Evolutionary conservation across 2,797 vertebrate genomes (phyloP).

Genomic region (Scolopax rusticola): DNA sequence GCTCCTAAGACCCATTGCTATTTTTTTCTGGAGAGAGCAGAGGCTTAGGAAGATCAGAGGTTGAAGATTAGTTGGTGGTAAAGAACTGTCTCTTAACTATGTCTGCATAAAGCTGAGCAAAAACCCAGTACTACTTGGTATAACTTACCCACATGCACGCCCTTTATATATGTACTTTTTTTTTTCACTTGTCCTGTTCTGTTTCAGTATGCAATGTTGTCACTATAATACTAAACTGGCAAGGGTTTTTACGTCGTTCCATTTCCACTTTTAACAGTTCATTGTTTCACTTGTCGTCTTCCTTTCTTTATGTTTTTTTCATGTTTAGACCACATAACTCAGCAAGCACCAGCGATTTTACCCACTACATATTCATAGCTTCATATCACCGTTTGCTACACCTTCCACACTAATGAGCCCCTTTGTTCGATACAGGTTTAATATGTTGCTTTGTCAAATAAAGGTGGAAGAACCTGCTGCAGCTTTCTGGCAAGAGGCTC

Average conservation of each 20-base stretch:
- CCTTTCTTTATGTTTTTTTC: constrained; percentile 60
- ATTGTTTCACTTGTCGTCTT: constrained; percentile 77
- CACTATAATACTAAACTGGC: constrained; percentile 78
- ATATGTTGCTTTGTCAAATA: constrained; percentile 39
- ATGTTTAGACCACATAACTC: constrained; percentile 72
- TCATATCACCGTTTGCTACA: constrained; percentile 60
- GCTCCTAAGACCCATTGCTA: not conserved
- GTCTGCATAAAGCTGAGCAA: not conserved
- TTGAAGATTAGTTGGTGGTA: not conserved
- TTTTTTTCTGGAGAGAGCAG: not conserved
- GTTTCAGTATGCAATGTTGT: constrained; percentile 63
- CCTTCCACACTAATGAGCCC: constrained; percentile 66
- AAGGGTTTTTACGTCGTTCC: constrained; percentile 76
- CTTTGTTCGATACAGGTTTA: constrained; percentile 62
- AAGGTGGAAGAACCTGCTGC: constrained; percentile 71
- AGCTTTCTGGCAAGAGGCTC: constrained; percentile 79
- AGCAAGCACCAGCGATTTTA: constrained; percentile 61
- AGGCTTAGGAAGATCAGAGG: not conserved
- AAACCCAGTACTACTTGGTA: not conserved
- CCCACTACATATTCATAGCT: constrained; percentile 53
- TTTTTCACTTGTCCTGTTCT: constrained; percentile 59
- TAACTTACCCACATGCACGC: not conserved
- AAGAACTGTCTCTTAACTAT: not conserved
- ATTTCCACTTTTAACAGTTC: constrained; percentile 81
- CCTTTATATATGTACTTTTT: not conserved